Evolutionary conservation across 2,113 vertebrate genomes (phyloP).

Genomic region (Pluvianellus socialis): DNA sequence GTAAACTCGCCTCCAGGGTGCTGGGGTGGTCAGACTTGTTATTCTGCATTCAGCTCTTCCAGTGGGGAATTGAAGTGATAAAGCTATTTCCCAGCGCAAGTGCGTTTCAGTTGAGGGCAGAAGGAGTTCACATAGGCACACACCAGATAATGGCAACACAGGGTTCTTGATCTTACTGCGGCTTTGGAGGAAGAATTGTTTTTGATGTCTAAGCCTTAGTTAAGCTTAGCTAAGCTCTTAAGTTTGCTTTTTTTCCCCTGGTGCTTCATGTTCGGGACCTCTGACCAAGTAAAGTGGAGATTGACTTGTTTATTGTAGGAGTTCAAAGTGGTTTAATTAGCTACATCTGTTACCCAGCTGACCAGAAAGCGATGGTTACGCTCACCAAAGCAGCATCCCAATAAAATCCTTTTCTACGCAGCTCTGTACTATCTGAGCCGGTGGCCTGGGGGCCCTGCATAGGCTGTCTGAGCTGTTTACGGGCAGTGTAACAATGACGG

Average conservation of each 20-base stretch:
- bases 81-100: background rate
- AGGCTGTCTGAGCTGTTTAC: slow-evolving; percentile 23
- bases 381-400: slow-evolving; percentile 24
- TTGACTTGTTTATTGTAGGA: slow-evolving; percentile 41
- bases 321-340: slow-evolving; percentile 44
- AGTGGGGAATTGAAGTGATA: background rate
- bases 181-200: background rate
- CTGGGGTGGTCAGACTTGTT: background rate
- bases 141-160: background rate
- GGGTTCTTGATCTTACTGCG: background rate
- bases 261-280: background rate
- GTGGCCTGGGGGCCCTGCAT: slow-evolving; percentile 34
- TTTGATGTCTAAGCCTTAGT: background rate
- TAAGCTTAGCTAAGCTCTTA: background rate
- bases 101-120: background rate
- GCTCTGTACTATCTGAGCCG: background rate
- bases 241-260: background rate
- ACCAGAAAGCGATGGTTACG: background rate
- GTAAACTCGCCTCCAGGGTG: background rate
- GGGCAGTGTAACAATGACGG: slow-evolving; percentile 30
- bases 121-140: rapidly evolving
- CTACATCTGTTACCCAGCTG: slow-evolving; percentile 53
- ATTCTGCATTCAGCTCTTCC: background rate
- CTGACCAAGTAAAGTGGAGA: slow-evolving; percentile 7
- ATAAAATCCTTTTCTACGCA: background rate